Evolutionary conservation across 2,888 invertebrate species (phyloP).

Genomic region (Hecatera dysodea): DNA sequence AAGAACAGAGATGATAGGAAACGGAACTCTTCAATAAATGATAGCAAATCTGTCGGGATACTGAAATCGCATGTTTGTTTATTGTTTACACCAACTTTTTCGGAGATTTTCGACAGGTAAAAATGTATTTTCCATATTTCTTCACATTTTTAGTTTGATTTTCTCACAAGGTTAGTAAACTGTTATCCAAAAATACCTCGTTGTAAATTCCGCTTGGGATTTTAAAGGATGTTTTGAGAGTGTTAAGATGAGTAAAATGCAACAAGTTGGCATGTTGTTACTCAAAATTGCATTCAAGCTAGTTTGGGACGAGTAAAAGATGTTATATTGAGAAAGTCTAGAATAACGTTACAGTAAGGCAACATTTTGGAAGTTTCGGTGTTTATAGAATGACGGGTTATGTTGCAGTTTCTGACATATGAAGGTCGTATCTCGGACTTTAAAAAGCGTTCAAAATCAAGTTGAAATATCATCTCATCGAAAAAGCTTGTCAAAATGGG

Average conservation of each 20-base stretch:
- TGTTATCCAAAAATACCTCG: constrained; percentile 17
- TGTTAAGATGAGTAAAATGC: constrained; percentile 39
- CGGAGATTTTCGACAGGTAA: neutral
- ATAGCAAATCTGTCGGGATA: no score
- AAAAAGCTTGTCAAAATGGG: no score
- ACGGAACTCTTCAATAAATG: no score
- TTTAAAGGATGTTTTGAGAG: constrained; percentile 20
- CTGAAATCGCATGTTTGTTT: no score
- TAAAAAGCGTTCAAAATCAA: no score
- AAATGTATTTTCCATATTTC: neutral
- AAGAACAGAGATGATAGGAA: no score
- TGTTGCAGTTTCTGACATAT: neutral
- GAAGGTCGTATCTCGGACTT: no score
- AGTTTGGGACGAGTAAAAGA: neutral
- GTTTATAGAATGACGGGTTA: neutral
- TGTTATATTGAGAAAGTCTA: neutral
- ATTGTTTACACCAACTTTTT: no score
- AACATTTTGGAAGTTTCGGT: neutral
- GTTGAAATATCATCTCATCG: no score
- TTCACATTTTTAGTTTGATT: neutral
- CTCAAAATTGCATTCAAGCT: constrained; percentile 24
- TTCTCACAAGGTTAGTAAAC: constrained; percentile 9
- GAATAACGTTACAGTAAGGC: neutral
- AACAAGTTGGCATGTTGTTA: constrained; percentile 39
- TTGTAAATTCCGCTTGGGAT: constrained; percentile 15